These are phyloP conservation scores for Zaprionus tsacasi DNA, from an alignment of 1,140 invertebrate genomes.

Conservation along the genomic window DNA sequence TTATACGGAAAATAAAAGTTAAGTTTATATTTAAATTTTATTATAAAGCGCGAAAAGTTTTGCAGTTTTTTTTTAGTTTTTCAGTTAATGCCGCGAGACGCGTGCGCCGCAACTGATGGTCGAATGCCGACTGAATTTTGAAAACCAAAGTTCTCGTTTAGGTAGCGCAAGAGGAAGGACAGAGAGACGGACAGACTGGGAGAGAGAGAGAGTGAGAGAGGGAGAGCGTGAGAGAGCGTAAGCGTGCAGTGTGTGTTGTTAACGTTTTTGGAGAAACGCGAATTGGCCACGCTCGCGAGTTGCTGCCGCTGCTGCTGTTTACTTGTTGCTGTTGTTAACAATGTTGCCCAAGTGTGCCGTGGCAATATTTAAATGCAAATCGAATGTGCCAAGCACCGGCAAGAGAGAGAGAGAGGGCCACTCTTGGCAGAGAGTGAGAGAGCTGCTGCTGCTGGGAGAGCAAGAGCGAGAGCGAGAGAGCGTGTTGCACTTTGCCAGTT, in stretches of 20 bases:
- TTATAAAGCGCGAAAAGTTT: neutral
- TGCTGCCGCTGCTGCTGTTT: conserved; percentile 17
- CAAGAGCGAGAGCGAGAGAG: neutral
- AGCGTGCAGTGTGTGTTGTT: neutral
- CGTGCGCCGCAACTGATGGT: conserved; percentile 77
- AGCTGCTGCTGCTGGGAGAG: neutral
- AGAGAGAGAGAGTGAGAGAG: conserved; percentile 7
- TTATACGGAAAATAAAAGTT: neutral
- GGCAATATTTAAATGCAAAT: conserved; percentile 18
- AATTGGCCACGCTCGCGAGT: conserved; percentile 15
- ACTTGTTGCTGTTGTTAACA: conserved; percentile 36
- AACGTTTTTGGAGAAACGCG: conserved; percentile 21
- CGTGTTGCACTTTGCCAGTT: conserved; percentile 19
- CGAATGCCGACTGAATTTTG: conserved; percentile 79
- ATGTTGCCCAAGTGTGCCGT: conserved; percentile 25
- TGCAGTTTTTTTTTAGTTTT: neutral
- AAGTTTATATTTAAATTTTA: too few relatives aligned
- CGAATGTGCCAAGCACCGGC: conserved; percentile 5
- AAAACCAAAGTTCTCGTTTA: conserved; percentile 79
- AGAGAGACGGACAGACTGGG: neutral
- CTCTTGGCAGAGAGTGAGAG: neutral
- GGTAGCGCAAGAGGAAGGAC: conserved; percentile 53
- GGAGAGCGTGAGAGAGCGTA: neutral
- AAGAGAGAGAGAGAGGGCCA: neutral
- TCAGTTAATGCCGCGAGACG: conserved; percentile 25